Evolutionary conservation across 2,797 vertebrate species (phyloP), one percentile per base, ranked within the genome.

Genomic region (Toxotes lorentzi): DNA sequence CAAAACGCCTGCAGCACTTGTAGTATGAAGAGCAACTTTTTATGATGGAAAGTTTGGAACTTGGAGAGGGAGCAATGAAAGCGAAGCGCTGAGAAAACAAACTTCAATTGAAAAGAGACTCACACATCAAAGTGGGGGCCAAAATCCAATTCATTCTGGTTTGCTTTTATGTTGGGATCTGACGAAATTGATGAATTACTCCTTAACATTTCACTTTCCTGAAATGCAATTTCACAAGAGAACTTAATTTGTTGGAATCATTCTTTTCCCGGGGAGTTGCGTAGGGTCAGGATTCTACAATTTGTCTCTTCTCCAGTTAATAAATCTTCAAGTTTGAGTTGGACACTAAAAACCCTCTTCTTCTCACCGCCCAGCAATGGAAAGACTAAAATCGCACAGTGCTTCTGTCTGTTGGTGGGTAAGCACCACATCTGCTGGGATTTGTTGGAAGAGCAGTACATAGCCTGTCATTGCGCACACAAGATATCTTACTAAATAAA

Each of bases 141-240:
- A 50, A 65, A 66, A 17, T 3, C 30, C 7, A 24, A 19, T 57
- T 73, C 19, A 56, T 43, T 61, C 27, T 38, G 35, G 4, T 43
- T 24, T 5, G 7, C 30, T 64, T 63, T 68, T 43, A 58, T 27
- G 56, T 66, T 56, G 47, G 10, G 7, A 67, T 76, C 34, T 43
- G 69, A 68, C n/a, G 17, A 68, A 77, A 67, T 27, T 56, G 21
- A 72, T 56, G 32, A 57, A 72, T 57, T 57, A 41, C n/a, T 40
- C 54, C 17, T 66, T 21, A 56, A 61, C 32, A 41, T 63, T 69
- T 53, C n/a, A 35, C 17, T 48, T 45, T 53, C 30, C 32, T 50
- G 43, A 73, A 70, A 81, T 47, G 9, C 17, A 54, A 19, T 47
- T 34, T 32, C 30, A 54, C 7, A 14, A 48, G n/a, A 57, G 10